Conservation (phyloP, 2,888 invertebrate species). For the Poecilus cupreus region DNA sequence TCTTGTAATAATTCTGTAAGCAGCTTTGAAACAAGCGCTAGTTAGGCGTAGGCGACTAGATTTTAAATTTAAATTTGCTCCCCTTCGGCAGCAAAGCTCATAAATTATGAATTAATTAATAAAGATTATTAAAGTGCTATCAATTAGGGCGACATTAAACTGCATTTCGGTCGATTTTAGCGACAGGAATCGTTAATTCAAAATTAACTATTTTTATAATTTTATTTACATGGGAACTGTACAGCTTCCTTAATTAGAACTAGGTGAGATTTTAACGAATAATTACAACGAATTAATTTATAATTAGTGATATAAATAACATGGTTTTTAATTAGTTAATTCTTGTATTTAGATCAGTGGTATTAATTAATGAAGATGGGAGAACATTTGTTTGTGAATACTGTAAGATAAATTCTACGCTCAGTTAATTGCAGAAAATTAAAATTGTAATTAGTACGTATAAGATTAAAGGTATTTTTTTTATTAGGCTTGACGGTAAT, state of each 20-base stretch:
- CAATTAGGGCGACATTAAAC: slow-evolving; percentile 40
- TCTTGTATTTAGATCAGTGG: not conserved
- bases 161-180: slow-evolving; percentile 23
- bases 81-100: not conserved
- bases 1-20: not conserved
- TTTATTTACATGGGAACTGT: slow-evolving; percentile 10
- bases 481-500: no score
- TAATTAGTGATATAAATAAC: not conserved
- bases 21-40: slow-evolving; percentile 21
- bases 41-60: slow-evolving; percentile 37
- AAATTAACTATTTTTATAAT: slow-evolving; percentile 14
- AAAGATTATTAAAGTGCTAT: slow-evolving; percentile 35
- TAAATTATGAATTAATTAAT: slow-evolving; percentile 47
- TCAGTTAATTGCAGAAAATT: not conserved
- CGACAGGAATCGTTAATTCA: not conserved
- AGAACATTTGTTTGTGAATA: not conserved
- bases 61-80: slow-evolving; percentile 43
- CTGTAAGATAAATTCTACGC: not conserved
- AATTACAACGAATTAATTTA: slow-evolving; percentile 23
- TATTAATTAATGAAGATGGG: not conserved
- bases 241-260: not conserved
- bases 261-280: not conserved
- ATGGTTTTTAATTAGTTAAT: not conserved
- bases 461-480: no score
- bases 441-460: not conserved